Evolutionary conservation across 2,797 vertebrate genomes (phyloP).

Genomic region (Pangasius mekongensis): DNA sequence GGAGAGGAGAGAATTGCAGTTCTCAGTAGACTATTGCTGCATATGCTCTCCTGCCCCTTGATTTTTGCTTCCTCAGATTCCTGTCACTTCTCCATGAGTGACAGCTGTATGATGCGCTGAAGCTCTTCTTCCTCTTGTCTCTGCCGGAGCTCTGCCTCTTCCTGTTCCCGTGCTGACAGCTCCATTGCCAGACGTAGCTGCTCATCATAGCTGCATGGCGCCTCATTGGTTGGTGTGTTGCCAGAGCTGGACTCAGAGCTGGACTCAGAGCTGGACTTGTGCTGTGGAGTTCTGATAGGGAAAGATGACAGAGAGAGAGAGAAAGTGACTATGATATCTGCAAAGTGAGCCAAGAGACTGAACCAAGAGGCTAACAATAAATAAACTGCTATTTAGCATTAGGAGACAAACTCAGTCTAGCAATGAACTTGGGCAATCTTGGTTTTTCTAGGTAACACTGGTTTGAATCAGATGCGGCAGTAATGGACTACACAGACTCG

Average conservation of each 20-base stretch:
- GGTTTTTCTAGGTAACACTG: not conserved
- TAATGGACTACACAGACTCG: not conserved
- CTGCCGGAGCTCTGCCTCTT: conserved; percentile 83
- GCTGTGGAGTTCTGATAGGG: conserved; percentile 82
- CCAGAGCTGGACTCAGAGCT: conserved; percentile 72
- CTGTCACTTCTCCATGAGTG: conserved; percentile 90
- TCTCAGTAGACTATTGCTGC: conserved; percentile 11
- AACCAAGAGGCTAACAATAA: conserved; percentile 1
- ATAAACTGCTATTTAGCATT: not conserved
- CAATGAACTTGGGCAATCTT: not conserved
- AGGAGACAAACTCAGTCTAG: not conserved
- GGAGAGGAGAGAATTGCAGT: conserved; percentile 19
- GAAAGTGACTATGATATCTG: not conserved
- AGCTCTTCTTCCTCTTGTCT: conserved; percentile 91
- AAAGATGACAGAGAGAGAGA: not conserved
- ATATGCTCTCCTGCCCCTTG: conserved; percentile 30
- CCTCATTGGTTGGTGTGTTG: conserved; percentile 73
- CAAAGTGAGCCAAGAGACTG: not conserved
- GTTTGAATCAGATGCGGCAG: not conserved
- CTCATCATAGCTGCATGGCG: conserved; percentile 84
- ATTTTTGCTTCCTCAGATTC: not conserved
- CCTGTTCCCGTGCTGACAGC: conserved; percentile 89
- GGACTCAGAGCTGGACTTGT: conserved; percentile 73
- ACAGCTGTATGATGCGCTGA: conserved; percentile 92
- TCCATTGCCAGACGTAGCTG: conserved; percentile 95